Conservation (phyloP, 1,140 invertebrate genomes). For the Drosophila mojavensis region DNA sequence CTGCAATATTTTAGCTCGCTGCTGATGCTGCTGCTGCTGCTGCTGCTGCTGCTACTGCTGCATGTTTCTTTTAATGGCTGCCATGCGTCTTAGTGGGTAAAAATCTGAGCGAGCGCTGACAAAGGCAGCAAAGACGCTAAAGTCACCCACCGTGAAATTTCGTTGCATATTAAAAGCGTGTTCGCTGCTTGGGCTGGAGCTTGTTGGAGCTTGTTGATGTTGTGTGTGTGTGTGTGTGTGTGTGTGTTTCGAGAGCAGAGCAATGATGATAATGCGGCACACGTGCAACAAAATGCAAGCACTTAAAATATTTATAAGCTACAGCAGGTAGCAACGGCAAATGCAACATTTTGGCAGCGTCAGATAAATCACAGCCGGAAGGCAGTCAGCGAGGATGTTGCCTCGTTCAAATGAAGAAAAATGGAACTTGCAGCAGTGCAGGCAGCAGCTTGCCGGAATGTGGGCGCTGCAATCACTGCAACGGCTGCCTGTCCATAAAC, state of each 20-base stretch:
- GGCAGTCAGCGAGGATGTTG: conserved; percentile 54
- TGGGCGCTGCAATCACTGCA: conserved; percentile 23
- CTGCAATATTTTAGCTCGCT: neutral
- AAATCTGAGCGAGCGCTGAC: conserved; percentile 43
- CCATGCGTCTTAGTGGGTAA: conserved; percentile 28
- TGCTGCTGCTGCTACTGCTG: conserved; percentile 35
- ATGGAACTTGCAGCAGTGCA: conserved; percentile 50
- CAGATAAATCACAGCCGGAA: conserved; percentile 71
- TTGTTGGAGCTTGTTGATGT: too few species aligned
- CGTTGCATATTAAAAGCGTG: conserved; percentile 61
- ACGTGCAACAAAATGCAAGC: conserved; percentile 78
- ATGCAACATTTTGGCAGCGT: conserved; percentile 47
- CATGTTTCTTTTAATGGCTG: conserved; percentile 41
- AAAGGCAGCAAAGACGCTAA: conserved; percentile 18
- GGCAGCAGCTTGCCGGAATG: conserved; percentile 27
- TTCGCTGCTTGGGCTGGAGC: neutral
- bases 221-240: too few species aligned
- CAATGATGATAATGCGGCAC: conserved; percentile 73
- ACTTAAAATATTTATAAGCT: conserved; percentile 81
- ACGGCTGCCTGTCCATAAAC: conserved; percentile 52
- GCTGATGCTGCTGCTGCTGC: conserved; percentile 8
- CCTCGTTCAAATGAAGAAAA: conserved; percentile 71
- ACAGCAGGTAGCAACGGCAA: conserved; percentile 21
- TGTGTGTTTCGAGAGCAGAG: neutral
- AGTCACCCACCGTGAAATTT: conserved; percentile 37